Percentiles rank a stretch among this genome's conserved stretches.
phyloP scores from a whole-genome alignment of 2,888 invertebrate species.

The Seladonia tumulorum region DNA sequence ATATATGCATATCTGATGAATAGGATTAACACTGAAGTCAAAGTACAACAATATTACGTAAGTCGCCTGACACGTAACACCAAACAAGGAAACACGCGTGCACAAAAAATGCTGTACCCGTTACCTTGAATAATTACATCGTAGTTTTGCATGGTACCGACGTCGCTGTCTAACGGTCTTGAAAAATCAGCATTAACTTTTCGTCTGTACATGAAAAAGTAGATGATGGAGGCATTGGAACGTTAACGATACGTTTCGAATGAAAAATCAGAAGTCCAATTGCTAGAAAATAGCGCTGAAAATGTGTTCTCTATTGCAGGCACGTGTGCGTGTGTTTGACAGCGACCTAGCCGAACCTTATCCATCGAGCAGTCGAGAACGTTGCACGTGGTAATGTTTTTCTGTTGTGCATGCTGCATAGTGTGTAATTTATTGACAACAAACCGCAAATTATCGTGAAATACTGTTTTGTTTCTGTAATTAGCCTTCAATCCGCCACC shows the following conservation, averaged over 20 bases:
- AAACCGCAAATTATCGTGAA: not conserved
- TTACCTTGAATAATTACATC: constrained; percentile 47
- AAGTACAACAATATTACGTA: constrained; percentile 41
- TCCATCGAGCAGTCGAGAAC: not conserved
- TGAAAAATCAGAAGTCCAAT: not conserved
- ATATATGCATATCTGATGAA: not conserved
- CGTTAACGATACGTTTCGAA: not conserved
- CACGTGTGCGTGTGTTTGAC: constrained; percentile 50
- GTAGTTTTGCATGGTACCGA: not conserved
- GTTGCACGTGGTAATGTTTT: constrained; percentile 45
- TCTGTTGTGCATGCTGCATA: not conserved
- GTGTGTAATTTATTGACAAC: not conserved
- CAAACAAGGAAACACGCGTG: constrained; percentile 20
- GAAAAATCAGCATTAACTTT: too few relatives aligned
- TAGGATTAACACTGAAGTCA: not conserved
- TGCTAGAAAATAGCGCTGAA: constrained; percentile 5
- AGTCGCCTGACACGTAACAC: constrained; percentile 18
- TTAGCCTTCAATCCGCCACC: not conserved
- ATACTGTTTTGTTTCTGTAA: not conserved
- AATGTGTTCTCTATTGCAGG: constrained; percentile 17
- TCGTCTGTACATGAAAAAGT: not conserved
- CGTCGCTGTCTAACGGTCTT: not conserved
- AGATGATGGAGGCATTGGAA: not conserved
- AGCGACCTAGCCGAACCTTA: constrained; percentile 56
- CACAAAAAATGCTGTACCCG: constrained; percentile 36